Percentiles rank a stretch among this genome's conserved stretches.
Conservation (phyloP, 2,113 vertebrate species). For the Apaloderma vittatum region DNA sequence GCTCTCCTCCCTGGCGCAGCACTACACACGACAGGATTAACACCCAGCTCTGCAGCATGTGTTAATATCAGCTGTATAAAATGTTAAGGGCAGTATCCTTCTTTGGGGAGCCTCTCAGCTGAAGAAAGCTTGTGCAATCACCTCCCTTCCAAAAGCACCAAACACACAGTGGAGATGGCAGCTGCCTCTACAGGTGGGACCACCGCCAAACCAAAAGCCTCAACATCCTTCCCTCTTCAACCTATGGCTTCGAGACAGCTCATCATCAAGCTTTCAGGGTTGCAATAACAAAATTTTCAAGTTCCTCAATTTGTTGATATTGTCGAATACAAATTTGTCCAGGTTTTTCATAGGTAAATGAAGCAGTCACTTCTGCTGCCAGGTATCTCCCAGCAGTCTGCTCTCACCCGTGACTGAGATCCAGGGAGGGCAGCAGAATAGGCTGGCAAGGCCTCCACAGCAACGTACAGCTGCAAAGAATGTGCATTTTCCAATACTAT, state of each 20-base stretch:
- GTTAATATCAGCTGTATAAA: rapidly evolving
- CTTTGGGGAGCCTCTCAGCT: rapidly evolving
- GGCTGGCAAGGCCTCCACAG: neutral
- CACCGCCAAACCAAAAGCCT: too few species aligned
- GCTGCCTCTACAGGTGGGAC: neutral
- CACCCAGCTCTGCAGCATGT: rapidly evolving
- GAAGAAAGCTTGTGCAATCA: rapidly evolving
- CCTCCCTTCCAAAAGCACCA: too few species aligned
- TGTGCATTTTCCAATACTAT: rapidly evolving
- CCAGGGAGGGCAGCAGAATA: neutral
- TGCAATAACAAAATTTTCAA: neutral
- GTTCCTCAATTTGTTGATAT: neutral
- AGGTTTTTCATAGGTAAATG: neutral
- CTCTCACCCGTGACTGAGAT: neutral
- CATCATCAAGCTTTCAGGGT: neutral
- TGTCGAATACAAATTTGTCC: neutral
- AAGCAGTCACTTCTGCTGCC: neutral
- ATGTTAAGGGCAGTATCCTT: neutral
- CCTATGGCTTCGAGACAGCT: too few species aligned
- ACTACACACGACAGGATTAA: rapidly evolving
- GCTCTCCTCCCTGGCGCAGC: neutral
- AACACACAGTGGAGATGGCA: rapidly evolving
- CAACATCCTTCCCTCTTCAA: rapidly evolving
- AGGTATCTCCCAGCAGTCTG: rapidly evolving
- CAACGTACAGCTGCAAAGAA: too few species aligned